Percentiles rank a stretch among this genome's conserved stretches.
These are phyloP conservation scores for Chaetodon trifasciatus DNA, from an alignment of 2,797 vertebrate species.

Conservation along the genomic window DNA sequence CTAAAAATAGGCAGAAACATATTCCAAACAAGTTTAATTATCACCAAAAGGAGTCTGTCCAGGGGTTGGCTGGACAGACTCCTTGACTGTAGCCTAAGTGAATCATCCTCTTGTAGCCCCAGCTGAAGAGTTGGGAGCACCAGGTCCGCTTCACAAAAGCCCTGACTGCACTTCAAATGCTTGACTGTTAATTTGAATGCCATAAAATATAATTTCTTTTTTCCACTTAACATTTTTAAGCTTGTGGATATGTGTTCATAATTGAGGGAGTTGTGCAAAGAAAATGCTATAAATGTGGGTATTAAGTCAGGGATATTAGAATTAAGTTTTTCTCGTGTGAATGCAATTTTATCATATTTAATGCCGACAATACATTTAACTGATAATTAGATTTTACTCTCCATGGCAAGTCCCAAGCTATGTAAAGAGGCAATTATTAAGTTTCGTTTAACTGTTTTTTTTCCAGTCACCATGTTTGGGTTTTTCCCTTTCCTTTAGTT, in stretches of 20 bases:
- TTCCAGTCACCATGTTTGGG: too few relatives aligned
- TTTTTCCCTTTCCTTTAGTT: too few relatives aligned
- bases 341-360: neutral
- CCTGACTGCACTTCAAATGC: neutral
- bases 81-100: constrained; percentile 2
- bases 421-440: neutral
- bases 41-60: too few relatives aligned
- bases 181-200: too few relatives aligned
- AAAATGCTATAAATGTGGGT: neutral
- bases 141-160: neutral
- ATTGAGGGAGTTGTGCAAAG: neutral
- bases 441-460: neutral
- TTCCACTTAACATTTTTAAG: neutral
- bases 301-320: neutral
- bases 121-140: too few relatives aligned
- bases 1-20: too few relatives aligned
- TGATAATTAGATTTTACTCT: neutral
- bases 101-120: constrained; percentile 21
- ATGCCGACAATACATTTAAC: neutral
- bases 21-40: too few relatives aligned
- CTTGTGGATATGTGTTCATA: neutral
- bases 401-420: neutral
- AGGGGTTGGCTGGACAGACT: constrained; percentile 28
- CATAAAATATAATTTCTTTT: too few relatives aligned
- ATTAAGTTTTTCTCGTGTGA: neutral